Evolutionary conservation across 2,888 invertebrate genomes (phyloP), one percentile per base, ranked within the genome.

Genomic region (Hydrotaea diabolus): DNA sequence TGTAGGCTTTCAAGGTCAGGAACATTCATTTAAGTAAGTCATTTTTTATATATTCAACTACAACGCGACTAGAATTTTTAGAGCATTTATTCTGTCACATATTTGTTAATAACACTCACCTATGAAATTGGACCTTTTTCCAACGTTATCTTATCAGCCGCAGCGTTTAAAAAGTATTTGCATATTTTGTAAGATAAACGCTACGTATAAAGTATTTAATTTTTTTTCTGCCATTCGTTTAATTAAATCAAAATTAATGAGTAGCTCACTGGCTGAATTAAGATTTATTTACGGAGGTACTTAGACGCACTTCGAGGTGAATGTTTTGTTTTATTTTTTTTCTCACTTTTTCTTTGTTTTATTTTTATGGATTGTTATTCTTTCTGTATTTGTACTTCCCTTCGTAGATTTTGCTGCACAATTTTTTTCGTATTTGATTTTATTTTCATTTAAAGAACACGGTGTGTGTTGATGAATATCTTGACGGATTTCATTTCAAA

Each of bases 121-220:
- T 62, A 23, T 31, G 31, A 62, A 62, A n/a, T 49, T 49, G 49
- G n/a, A 49, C 15, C n/a, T 62, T 62, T 31, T 62, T 31, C 62
- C 13, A 1, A 62, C 31, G 31, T 62, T 62, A 62, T 62, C 62
- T 62, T n/a, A 62, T 62, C 62, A 62, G n/a, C 5, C 8, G 31
- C 62, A 62, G 59, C 59, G 13, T n/a, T 31, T 59, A 1, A 9
- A n/a, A 62, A 31, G 31, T 57, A 78, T 62, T 78, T 78, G 62
- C 78, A 53, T 72, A 77, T 71, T 59, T 62, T n/a, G 17, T 4
- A 31, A 62, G 62, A 62, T 62, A 62, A 15, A 31, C 62, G 62
- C n/a, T 9, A 4, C 23, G 26, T 26, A 31, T 4, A n/a, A 62
- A 4, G 15, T n/a, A 31, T 31, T 31, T 8, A n/a, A 5, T 36